A percentile compares a stretch with the other conserved stretches of the same genome.
These are phyloP conservation scores for Paradisaea rubra DNA, from an alignment of 2,113 vertebrate genomes.

Conservation along the genomic window DNA sequence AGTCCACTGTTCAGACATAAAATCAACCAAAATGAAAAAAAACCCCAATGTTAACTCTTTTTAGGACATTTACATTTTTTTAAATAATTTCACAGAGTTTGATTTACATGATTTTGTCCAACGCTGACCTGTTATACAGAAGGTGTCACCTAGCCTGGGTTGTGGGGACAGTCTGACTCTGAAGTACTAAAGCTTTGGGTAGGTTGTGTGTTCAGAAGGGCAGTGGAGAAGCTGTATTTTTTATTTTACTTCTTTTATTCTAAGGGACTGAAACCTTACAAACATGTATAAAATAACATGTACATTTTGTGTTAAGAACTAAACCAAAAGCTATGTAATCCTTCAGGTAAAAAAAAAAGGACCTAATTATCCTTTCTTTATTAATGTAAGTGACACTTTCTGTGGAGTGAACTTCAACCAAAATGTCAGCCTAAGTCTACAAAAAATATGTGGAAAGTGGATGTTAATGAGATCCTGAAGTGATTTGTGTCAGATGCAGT, in stretches of 20 bases:
- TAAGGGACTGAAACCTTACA: background rate
- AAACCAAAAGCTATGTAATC: background rate
- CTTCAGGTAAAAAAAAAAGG: background rate
- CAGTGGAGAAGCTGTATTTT: background rate
- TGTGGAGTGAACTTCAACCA: background rate
- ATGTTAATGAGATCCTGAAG: background rate
- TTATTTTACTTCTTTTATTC: background rate
- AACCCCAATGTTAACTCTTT: background rate
- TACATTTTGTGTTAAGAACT: background rate
- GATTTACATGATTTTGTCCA: background rate
- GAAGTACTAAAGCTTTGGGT: background rate
- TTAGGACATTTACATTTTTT: background rate
- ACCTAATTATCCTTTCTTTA: background rate
- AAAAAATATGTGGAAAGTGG: background rate
- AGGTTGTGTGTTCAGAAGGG: background rate
- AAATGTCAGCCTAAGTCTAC: background rate
- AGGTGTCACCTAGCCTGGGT: background rate
- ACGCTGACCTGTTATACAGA: background rate
- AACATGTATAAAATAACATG: background rate
- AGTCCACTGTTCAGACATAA: background rate
- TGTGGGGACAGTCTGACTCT: background rate
- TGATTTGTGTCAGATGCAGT: background rate
- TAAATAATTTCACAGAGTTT: background rate
- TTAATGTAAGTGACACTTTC: background rate
- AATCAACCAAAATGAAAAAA: background rate